A percentile compares a stretch with the other conserved stretches of the same genome.
phyloP scores from a whole-genome alignment of 2,888 invertebrate species.

The Meganola albula region DNA sequence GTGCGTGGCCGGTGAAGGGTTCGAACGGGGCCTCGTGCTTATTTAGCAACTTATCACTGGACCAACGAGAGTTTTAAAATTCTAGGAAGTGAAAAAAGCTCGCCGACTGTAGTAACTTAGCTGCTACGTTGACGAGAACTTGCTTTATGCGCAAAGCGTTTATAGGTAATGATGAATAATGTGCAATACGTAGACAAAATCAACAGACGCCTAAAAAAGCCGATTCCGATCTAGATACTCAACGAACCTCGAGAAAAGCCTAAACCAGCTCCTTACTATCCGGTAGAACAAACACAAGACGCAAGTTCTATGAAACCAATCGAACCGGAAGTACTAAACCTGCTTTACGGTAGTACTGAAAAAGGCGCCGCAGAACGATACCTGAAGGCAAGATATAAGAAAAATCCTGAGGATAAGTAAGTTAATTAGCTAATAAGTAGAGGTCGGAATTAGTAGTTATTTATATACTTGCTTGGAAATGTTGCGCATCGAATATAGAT shows the following conservation, averaged over 20 bases:
- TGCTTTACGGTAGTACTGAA: constrained; percentile 64
- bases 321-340: constrained; percentile 55
- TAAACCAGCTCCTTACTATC: constrained; percentile 34
- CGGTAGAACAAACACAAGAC: constrained; percentile 36
- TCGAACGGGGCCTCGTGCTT: too few relatives aligned
- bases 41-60: too few relatives aligned
- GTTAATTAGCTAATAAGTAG: constrained; percentile 9
- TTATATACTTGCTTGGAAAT: background rate
- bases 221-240: constrained; percentile 31
- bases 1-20: too few relatives aligned
- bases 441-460: background rate
- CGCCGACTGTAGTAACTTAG: too few relatives aligned
- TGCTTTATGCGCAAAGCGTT: too few relatives aligned
- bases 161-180: too few relatives aligned
- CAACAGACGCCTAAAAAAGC: too few relatives aligned
- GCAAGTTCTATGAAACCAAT: constrained; percentile 71
- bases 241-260: constrained; percentile 42
- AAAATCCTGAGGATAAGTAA: constrained; percentile 74
- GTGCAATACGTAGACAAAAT: too few relatives aligned
- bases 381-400: constrained; percentile 62
- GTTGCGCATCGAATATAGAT: too few relatives aligned
- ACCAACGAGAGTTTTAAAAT: too few relatives aligned
- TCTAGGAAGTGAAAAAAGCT: too few relatives aligned
- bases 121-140: too few relatives aligned
- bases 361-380: constrained; percentile 70